These are phyloP conservation scores for Nasonia longicornis DNA, from an alignment of 1,140 invertebrate genomes.

Conservation along the genomic window DNA sequence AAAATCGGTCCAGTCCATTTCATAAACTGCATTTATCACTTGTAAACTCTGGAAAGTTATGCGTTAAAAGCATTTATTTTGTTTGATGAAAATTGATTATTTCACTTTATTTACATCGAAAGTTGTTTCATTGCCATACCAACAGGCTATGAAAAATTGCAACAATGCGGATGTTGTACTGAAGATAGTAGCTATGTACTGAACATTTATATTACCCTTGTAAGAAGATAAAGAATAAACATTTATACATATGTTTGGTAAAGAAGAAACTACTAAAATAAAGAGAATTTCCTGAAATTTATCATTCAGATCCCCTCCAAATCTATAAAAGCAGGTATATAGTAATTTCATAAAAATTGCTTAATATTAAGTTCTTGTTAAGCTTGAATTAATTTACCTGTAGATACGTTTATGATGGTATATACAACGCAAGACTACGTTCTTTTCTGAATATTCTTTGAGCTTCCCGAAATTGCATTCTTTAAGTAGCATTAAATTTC, in stretches of 20 bases:
- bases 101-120: constrained; percentile 25
- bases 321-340: constrained; percentile 12
- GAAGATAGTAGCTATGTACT: neutral
- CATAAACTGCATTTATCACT: constrained; percentile 1
- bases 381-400: constrained; percentile 2
- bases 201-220: neutral
- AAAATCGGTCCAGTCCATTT: constrained; percentile 18
- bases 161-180: neutral
- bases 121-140: constrained; percentile 37
- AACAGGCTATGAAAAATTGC: constrained; percentile 30
- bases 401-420: constrained; percentile 8
- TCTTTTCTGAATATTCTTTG: neutral
- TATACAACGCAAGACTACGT: neutral
- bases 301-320: neutral
- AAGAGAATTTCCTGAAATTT: constrained; percentile 13
- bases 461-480: neutral
- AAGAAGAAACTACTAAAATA: neutral
- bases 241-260: constrained; percentile 42
- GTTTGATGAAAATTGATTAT: neutral
- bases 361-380: neutral
- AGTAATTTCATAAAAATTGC: neutral
- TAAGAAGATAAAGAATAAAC: constrained; percentile 33
- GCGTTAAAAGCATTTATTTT: neutral
- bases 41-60: constrained; percentile 23
- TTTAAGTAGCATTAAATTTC: neutral